phyloP scores from a whole-genome alignment of 2,113 vertebrate genomes.

The Platysternon megacephalum region DNA sequence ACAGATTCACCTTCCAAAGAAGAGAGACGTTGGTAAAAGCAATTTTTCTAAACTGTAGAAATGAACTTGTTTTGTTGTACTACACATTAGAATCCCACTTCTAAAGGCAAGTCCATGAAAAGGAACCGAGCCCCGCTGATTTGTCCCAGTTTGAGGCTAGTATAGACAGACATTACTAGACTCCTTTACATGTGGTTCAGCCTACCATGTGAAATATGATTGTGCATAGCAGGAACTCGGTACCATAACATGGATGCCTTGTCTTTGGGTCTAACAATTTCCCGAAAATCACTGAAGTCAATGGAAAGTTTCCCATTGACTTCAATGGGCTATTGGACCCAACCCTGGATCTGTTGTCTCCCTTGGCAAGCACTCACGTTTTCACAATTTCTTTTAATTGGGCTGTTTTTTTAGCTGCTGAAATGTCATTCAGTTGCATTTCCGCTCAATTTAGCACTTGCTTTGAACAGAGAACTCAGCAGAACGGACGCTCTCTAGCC shows the following conservation, averaged over 20 bases:
- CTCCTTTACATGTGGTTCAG: neutral
- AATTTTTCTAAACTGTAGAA: neutral
- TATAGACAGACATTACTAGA: neutral
- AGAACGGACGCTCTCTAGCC: neutral
- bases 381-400: neutral
- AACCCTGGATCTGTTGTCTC: neutral
- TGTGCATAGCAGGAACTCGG: neutral
- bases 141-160: neutral
- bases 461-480: neutral
- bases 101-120: neutral
- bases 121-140: neutral
- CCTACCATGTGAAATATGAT: neutral
- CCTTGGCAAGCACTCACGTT: neutral
- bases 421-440: neutral
- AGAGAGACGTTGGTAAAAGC: neutral
- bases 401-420: neutral
- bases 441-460: neutral
- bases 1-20: neutral
- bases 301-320: neutral
- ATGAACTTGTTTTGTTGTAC: neutral
- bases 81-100: rapidly evolving
- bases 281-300: neutral
- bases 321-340: neutral
- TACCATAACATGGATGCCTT: neutral
- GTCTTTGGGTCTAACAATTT: neutral